Conservation (phyloP, 2,888 invertebrate genomes). For the Cephalotes varians region DNA sequence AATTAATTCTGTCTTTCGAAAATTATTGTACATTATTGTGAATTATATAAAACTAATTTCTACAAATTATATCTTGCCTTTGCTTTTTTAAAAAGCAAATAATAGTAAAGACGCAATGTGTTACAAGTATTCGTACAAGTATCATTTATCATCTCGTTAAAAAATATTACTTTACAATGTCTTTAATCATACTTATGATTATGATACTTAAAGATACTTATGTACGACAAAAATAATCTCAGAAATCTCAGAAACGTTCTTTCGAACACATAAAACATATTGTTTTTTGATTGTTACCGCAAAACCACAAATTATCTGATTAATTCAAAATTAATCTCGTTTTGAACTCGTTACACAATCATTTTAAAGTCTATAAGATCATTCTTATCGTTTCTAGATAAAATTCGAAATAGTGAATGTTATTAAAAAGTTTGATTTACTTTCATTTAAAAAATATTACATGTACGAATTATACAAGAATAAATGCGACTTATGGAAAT, state of each 20-base stretch:
- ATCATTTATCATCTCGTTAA: not conserved
- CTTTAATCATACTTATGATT: no score
- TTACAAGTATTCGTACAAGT: not conserved
- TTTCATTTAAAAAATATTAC: not conserved
- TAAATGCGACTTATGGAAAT: not conserved
- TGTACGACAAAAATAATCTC: not conserved
- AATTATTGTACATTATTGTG: not conserved
- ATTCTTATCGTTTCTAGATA: not conserved
- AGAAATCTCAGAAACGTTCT: not conserved
- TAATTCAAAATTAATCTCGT: slow-evolving; percentile 41
- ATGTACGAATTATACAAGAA: not conserved
- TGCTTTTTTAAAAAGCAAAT: not conserved
- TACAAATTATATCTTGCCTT: not conserved
- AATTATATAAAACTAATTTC: not conserved
- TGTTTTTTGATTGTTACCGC: slow-evolving; percentile 18
- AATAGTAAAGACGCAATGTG: not conserved
- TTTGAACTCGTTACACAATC: slow-evolving; percentile 35
- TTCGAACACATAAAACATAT: not conserved
- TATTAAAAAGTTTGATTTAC: not conserved
- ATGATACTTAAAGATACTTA: not conserved
- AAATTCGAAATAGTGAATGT: not conserved
- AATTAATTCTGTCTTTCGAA: slow-evolving; percentile 5
- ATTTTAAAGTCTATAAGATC: not conserved
- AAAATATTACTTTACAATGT: not conserved
- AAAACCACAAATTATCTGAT: slow-evolving; percentile 47